Base-by-base conservation (phyloP, 2,797 vertebrate species). In the Pantherophis alleghaniensis region DNA sequence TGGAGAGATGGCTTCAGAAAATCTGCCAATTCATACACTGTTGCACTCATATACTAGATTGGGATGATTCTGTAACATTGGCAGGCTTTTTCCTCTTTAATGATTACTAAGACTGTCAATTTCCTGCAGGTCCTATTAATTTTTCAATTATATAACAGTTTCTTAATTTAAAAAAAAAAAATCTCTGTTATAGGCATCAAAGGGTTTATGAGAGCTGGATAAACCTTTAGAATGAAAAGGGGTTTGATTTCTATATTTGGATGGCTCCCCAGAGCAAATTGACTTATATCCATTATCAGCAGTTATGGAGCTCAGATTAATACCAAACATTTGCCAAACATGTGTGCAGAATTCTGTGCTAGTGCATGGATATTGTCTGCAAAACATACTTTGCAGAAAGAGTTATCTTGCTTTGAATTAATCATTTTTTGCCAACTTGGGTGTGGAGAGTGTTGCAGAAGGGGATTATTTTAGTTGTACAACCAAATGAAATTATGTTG, bases 1-100 rank as follows among this genome's bases (percentile, higher is more conserved):
- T 0, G 6, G 51, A 26, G 28, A 53, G 57, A 0, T 0, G 0
- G 10, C 56, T 74, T 83, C 51, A 7, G 66, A 90, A 60, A 0
- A 0, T 28, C 0, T 0, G 56, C 1, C 66, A 0, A 0, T 11
- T 32, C 11, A 89, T 20, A 69, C 88, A 66, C 55, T 55, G 22
- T n/a, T 7, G 32, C 18, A 13, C 0, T 3, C 86, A 90, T 47
- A 88, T 60, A 0, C 14, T 37, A 61, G 5, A n/a, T 90, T 4
- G 74, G 10, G 5, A 79, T 56, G 26, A 26, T 14, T 42, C 74
- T 86, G 18, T n/a, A 92, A 0, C 2, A 16, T 51, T 57, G 37
- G n/a, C 59, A 32, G 28, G 61, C 14, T 53, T 90, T 69, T 0
- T 32, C 87, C 87, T 87, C 86, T 57, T 57, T 92, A 83, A 13